phyloP scores from a whole-genome alignment of 2,797 vertebrate genomes.

The Malacoraja senta region DNA sequence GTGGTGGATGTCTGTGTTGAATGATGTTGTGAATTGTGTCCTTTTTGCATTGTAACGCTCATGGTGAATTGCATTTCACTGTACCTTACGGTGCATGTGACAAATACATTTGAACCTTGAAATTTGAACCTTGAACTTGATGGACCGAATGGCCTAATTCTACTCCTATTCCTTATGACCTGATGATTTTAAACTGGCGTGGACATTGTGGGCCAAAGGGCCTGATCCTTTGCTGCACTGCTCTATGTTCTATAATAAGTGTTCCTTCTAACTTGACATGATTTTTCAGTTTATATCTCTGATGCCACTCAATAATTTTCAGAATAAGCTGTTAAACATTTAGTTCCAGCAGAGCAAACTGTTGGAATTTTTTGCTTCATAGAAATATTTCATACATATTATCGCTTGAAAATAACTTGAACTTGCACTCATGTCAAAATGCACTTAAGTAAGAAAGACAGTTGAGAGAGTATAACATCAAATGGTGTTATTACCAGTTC shows the following conservation, averaged over 20 bases:
- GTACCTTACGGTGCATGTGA: too few species aligned
- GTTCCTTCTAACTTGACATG: background rate
- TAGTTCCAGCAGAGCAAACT: slow-evolving; percentile 10
- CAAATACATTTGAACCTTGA: too few species aligned
- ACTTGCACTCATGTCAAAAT: slow-evolving; percentile 28
- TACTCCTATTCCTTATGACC: too few species aligned
- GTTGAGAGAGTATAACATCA: slow-evolving; percentile 6
- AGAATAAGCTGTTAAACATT: background rate
- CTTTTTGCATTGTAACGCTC: too few species aligned
- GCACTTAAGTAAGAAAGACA: slow-evolving; percentile 13
- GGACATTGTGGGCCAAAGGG: too few species aligned
- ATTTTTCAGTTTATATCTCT: background rate
- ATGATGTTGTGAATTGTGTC: too few species aligned
- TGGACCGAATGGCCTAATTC: too few species aligned
- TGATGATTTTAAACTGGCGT: too few species aligned
- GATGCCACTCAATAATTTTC: background rate
- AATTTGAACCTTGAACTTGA: too few species aligned
- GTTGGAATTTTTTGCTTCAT: background rate
- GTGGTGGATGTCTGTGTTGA: too few species aligned
- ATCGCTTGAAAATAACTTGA: background rate
- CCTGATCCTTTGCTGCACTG: too few species aligned
- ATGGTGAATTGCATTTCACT: too few species aligned
- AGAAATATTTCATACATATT: background rate
- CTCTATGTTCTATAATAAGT: background rate
- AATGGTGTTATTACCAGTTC: background rate